Evolutionary conservation across 2,797 vertebrate genomes (phyloP).

Genomic region (Falco naumanni): DNA sequence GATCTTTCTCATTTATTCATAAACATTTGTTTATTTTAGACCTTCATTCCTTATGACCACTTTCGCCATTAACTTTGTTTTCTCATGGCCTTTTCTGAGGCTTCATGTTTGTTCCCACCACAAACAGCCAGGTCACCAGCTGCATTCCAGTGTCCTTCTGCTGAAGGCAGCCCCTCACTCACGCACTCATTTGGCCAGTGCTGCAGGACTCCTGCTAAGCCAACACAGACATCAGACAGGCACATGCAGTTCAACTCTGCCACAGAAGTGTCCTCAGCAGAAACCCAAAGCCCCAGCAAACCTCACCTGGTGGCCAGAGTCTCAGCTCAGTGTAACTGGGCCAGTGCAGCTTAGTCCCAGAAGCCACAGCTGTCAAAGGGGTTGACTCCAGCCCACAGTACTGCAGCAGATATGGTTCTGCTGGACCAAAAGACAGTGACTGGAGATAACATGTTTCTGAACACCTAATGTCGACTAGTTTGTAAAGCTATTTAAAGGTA

Average conservation of each 20-base stretch:
- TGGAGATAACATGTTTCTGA: neutral
- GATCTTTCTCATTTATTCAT: neutral
- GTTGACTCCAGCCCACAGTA: neutral
- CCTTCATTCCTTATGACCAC: neutral
- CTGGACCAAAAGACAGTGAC: neutral
- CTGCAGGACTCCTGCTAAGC: neutral
- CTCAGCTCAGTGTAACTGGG: neutral
- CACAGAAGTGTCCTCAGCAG: neutral
- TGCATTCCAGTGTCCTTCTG: neutral
- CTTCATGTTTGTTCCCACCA: neutral
- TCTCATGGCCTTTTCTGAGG: neutral
- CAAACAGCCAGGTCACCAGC: neutral
- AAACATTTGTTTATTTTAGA: neutral
- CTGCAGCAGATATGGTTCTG: neutral
- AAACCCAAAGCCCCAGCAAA: neutral
- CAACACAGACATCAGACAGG: neutral
- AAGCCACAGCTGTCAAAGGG: neutral
- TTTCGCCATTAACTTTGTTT: neutral
- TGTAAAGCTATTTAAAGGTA: slow-evolving; percentile 10
- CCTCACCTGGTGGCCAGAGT: neutral
- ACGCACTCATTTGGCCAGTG: fast-evolving
- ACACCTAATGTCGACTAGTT: neutral
- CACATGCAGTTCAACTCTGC: neutral
- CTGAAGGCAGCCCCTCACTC: neutral
- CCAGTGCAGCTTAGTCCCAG: neutral